Conservation (phyloP, 2,888 invertebrate species). For the Hetaerina titia region DNA sequence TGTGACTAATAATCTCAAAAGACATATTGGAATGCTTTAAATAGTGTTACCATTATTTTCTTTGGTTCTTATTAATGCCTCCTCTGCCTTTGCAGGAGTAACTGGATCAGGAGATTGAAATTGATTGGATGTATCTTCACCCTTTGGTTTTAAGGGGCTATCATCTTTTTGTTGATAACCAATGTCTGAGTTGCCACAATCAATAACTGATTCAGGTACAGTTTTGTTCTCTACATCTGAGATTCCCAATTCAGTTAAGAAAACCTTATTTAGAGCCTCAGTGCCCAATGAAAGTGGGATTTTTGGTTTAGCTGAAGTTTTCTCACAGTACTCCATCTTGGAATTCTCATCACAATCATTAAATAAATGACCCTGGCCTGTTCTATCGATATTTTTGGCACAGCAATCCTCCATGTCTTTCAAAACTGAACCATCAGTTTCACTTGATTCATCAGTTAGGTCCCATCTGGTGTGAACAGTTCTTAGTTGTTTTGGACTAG, state of each 20-base stretch:
- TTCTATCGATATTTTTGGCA: neutral
- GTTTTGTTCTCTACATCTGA: neutral
- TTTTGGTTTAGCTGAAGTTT: neutral
- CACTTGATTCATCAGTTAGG: constrained; percentile 25
- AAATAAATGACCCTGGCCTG: neutral
- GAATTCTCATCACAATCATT: neutral
- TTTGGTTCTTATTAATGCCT: neutral
- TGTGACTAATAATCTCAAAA: no score
- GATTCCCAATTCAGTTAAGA: neutral
- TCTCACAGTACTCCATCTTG: neutral
- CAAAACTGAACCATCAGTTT: neutral
- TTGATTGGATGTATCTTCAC: neutral
- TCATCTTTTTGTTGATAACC: neutral
- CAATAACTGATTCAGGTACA: neutral
- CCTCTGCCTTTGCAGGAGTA: neutral
- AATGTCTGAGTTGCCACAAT: neutral
- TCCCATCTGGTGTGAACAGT: constrained; percentile 56
- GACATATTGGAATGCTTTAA: no score
- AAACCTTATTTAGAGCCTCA: neutral
- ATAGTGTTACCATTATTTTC: neutral
- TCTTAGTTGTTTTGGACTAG: constrained; percentile 1
- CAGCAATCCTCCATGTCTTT: neutral
- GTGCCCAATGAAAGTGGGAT: neutral
- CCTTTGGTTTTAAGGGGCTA: neutral
- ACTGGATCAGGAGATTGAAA: neutral